phyloP scores from a whole-genome alignment of 2,113 vertebrate species.

The Laticauda colubrina region DNA sequence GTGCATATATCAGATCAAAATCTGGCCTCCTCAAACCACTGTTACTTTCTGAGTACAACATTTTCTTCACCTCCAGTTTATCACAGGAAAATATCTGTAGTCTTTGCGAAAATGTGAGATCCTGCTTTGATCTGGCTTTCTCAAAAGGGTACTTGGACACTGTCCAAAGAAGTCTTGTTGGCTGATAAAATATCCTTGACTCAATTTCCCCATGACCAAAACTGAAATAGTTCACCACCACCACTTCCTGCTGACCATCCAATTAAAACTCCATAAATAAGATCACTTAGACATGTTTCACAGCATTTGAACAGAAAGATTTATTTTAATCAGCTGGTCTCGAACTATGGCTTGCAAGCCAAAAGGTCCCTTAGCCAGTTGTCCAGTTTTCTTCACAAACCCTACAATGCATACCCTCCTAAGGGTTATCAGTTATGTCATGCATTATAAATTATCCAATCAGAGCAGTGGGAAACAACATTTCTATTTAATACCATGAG shows the following conservation, averaged over 20 bases:
- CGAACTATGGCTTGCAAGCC: constrained; percentile 47
- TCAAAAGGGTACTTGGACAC: background rate
- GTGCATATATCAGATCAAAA: constrained; percentile 4
- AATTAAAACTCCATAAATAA: constrained; percentile 37
- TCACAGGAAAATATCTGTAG: constrained; percentile 27
- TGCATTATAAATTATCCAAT: constrained; percentile 75
- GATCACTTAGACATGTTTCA: constrained; percentile 41
- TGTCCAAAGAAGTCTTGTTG: background rate
- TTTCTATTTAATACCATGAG: constrained; percentile 81
- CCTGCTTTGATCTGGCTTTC: background rate
- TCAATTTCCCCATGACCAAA: background rate
- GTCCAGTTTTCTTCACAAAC: constrained; percentile 50
- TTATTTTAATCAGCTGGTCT: constrained; percentile 36
- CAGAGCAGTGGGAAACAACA: constrained; percentile 78
- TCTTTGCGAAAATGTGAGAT: background rate
- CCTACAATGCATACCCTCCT: constrained; percentile 74
- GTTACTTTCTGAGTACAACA: background rate
- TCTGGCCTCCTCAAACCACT: constrained; percentile 3
- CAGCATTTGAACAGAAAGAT: constrained; percentile 51
- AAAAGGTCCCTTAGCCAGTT: constrained; percentile 55
- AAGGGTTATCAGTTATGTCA: constrained; percentile 78
- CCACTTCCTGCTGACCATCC: background rate
- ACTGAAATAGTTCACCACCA: background rate
- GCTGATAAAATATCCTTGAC: constrained; percentile 1
- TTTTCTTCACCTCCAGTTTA: constrained; percentile 11